phyloP scores from a whole-genome alignment of 2,797 vertebrate species.

The Uromys caudimaculatus region DNA sequence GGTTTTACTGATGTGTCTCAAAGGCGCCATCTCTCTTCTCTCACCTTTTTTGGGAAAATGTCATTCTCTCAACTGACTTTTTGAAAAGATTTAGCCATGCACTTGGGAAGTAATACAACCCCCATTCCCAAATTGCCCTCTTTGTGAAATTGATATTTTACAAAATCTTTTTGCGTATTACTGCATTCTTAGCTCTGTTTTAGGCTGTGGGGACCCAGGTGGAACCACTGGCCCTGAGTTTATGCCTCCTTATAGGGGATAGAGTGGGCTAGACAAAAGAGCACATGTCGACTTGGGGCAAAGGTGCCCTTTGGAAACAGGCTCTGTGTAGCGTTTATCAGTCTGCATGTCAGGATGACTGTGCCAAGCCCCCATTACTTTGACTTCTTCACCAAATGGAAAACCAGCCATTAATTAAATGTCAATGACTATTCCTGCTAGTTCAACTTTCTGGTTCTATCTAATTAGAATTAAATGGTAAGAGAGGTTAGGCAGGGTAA shows the following conservation, averaged over 20 bases:
- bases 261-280: neutral
- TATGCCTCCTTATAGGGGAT: neutral
- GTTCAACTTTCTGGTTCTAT: constrained; percentile 82
- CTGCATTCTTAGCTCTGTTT: constrained; percentile 18
- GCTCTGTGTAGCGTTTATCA: neutral
- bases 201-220: neutral
- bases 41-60: constrained; percentile 70
- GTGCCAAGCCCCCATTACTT: constrained; percentile 60
- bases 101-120: neutral
- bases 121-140: neutral
- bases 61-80: constrained; percentile 62
- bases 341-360: neutral
- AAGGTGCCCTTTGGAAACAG: constrained; percentile 61
- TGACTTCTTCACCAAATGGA: constrained; percentile 68
- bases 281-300: neutral
- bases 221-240: neutral
- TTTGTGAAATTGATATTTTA: constrained; percentile 65
- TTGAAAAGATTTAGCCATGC: constrained; percentile 46
- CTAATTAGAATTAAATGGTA: constrained; percentile 84
- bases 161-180: constrained; percentile 10
- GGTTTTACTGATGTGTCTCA: constrained; percentile 44
- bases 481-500: constrained; percentile 82
- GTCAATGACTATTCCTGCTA: constrained; percentile 80
- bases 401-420: constrained; percentile 83
- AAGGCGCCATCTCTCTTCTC: constrained; percentile 47